These are phyloP conservation scores for Acrocyrtus sp. DNA, from an alignment of 2,888 invertebrate genomes.

Conservation along the genomic window DNA sequence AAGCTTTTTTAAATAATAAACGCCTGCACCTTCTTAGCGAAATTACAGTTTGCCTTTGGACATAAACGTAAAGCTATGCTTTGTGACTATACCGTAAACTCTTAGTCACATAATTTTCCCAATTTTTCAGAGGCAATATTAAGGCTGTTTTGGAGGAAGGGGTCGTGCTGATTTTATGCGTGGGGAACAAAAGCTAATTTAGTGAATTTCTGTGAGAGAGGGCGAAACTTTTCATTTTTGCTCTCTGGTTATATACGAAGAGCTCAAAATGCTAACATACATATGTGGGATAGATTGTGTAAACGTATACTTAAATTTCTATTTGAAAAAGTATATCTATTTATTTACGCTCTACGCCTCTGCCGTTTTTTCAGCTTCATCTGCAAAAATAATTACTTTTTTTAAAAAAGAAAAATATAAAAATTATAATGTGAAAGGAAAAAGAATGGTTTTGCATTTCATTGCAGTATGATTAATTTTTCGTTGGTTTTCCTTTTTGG, in stretches of 20 bases:
- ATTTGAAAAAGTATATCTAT: not conserved
- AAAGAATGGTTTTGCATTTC: not conserved
- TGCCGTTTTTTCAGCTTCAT: not conserved
- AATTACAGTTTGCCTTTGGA: too few relatives aligned
- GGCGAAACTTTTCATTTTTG: constrained; percentile 32
- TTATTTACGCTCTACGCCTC: not conserved
- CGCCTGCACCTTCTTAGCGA: too few relatives aligned
- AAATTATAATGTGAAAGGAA: not conserved
- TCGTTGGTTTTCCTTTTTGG: not conserved
- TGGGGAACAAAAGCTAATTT: not conserved
- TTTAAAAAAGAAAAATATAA: not conserved
- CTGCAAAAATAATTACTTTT: too few relatives aligned
- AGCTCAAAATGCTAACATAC: constrained; percentile 7
- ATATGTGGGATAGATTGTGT: not conserved
- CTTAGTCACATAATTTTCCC: not conserved
- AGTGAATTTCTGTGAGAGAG: constrained; percentile 26
- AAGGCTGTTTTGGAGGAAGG: not conserved
- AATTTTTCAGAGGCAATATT: not conserved
- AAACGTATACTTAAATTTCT: too few relatives aligned
- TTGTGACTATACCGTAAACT: not conserved
- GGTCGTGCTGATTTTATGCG: not conserved
- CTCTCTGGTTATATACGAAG: constrained; percentile 24
- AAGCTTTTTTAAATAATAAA: not conserved
- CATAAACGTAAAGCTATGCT: too few relatives aligned
- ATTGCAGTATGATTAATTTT: not conserved